Conservation (phyloP, 2,113 vertebrate species). For the Halichoeres trimaculatus region DNA sequence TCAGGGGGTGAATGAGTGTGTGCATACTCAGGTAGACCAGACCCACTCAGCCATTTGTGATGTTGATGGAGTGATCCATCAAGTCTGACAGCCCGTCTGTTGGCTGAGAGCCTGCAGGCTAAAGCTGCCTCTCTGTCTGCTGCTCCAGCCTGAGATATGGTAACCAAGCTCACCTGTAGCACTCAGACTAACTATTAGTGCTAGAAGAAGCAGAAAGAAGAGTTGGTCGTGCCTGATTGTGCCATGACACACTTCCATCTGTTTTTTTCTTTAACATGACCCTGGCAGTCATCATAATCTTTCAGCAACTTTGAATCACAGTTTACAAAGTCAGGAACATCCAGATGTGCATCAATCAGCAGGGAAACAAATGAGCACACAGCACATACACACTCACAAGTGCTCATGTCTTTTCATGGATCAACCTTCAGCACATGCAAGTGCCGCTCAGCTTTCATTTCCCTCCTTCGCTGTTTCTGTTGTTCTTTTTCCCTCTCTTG, state of each 20-base stretch:
- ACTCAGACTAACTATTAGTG: not conserved
- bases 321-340: slow-evolving; percentile 23
- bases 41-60: slow-evolving; percentile 61
- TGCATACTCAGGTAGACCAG: slow-evolving; percentile 62
- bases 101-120: slow-evolving; percentile 53
- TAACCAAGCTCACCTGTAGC: slow-evolving; percentile 46
- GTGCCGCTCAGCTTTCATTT: slow-evolving; percentile 60
- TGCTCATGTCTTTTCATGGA: slow-evolving; percentile 47
- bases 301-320: slow-evolving; percentile 11
- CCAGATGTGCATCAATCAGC: slow-evolving; percentile 18
- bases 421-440: slow-evolving; percentile 28
- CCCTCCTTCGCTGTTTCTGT: slow-evolving; percentile 56
- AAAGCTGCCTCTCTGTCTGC: slow-evolving; percentile 50
- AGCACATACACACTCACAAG: slow-evolving; percentile 34
- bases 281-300: not conserved
- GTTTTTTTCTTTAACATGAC: not conserved
- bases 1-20: slow-evolving; percentile 33
- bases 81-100: slow-evolving; percentile 52
- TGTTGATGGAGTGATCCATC: slow-evolving; percentile 65
- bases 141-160: slow-evolving; percentile 17
- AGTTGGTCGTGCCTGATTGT: not conserved
- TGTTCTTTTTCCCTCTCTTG: slow-evolving; percentile 61
- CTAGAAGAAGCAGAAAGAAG: not conserved
- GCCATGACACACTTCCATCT: not conserved
- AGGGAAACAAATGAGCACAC: slow-evolving; percentile 7